Base-by-base conservation (phyloP, 2,113 vertebrate species). In the Strix uralensis region DNA sequence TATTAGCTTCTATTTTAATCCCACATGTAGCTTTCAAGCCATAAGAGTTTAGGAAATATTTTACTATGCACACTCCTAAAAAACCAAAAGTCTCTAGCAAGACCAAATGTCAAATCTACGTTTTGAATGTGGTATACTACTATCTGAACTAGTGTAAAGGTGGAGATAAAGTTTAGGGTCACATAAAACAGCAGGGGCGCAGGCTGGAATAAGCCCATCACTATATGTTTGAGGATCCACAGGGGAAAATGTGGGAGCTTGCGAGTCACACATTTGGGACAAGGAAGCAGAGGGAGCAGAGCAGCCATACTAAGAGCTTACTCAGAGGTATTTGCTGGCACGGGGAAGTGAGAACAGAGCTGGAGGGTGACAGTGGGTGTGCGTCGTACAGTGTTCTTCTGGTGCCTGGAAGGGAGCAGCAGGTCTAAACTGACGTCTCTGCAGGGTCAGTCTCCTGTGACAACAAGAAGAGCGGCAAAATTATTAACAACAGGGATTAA, bases 361-460 rank as follows among this genome's bases (percentile, higher is more conserved):
- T 73, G 30, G n/a, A 32, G 29, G 5, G 11, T 10, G 54, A 7
- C 17, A 65, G 26, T 25, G 47, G 23, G 11, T 2, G 1, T 42
- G 12, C 1, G 0, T 44, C 8, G 0, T 15, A 4, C 9, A 7
- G 1, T 0, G 1, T 36, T 32, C 7, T 80, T n/a, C 58, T 40
- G 32, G 13, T 57, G 19, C 15, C 32, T 73, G 66, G 42, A 66
- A 83, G 44, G 47, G 27, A 83, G n/a, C 13, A 72, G 11, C 11
- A 0, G 0, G 7, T 15, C 29, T 40, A 49, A 73, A 6, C 27
- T 16, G 18, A 42, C 34, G 10, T 7, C 30, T 70, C 58, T 3
- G 0, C 32, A 26, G 11, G 17, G 3, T 61, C 36, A 66, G 11
- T 38, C 25, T 78, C 15, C 27, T 25, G 8, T 3, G 1, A 21